Percentiles rank a stretch among this genome's conserved stretches.
Evolutionary conservation across 2,888 invertebrate species (phyloP).

Genomic region (Megamerina dolium): DNA sequence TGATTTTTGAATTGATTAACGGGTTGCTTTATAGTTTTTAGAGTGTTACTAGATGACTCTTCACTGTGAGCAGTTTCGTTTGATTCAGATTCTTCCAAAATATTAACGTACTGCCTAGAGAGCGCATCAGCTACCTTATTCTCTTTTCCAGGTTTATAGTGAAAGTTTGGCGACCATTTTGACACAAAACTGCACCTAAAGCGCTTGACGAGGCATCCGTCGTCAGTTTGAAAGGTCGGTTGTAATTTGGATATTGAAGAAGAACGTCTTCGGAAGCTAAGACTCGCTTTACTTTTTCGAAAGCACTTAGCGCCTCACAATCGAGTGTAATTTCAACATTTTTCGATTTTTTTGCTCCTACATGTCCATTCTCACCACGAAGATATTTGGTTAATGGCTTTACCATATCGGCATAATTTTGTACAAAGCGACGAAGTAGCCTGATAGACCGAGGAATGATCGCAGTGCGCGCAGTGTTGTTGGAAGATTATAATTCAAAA

Average conservation of each 20-base stretch:
- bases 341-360: slow-evolving; percentile 13
- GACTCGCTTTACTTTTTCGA: slow-evolving; percentile 11
- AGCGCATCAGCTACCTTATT: slow-evolving; percentile 20
- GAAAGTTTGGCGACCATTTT: slow-evolving; percentile 16
- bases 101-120: slow-evolving; percentile 16
- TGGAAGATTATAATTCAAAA: slow-evolving; percentile 1
- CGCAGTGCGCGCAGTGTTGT: slow-evolving; percentile 1
- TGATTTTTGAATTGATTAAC: slow-evolving; percentile 20
- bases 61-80: slow-evolving; percentile 13
- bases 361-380: slow-evolving; percentile 10
- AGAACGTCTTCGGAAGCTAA: slow-evolving; percentile 14
- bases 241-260: slow-evolving; percentile 9
- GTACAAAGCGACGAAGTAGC: slow-evolving; percentile 6
- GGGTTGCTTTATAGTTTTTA: slow-evolving; percentile 9
- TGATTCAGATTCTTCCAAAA: slow-evolving; percentile 6
- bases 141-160: slow-evolving; percentile 17
- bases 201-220: slow-evolving; percentile 14
- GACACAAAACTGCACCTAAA: slow-evolving; percentile 17
- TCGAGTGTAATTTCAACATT: slow-evolving; percentile 11
- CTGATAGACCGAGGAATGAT: neutral
- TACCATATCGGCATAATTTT: slow-evolving; percentile 15
- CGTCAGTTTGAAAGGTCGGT: slow-evolving; percentile 12
- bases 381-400: slow-evolving; percentile 14
- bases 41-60: slow-evolving; percentile 12
- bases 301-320: slow-evolving; percentile 11